Conservation (phyloP, 2,113 vertebrate genomes). For the Caracal caracal region DNA sequence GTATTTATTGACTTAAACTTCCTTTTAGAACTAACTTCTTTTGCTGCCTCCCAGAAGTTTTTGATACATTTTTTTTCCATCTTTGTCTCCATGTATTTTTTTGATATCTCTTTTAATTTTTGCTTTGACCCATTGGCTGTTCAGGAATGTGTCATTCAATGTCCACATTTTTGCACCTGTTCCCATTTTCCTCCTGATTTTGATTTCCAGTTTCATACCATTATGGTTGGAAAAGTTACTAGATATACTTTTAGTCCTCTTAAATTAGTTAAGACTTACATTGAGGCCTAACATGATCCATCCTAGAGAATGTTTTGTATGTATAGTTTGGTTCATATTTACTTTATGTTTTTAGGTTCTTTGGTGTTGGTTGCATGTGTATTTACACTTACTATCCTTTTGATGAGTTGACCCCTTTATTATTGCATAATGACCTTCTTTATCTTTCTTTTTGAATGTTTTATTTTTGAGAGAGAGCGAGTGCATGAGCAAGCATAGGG, state of each 20-base stretch:
- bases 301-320: neutral
- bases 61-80: neutral
- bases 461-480: too few relatives aligned
- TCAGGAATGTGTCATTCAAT: neutral
- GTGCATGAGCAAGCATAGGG: too few relatives aligned
- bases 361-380: neutral
- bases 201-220: neutral
- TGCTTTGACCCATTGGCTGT: neutral
- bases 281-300: neutral
- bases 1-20: neutral
- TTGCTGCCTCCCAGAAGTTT: neutral
- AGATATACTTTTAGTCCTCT: neutral
- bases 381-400: neutral
- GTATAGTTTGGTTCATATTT: neutral
- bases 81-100: neutral
- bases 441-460: too few relatives aligned
- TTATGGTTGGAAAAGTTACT: neutral
- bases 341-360: neutral
- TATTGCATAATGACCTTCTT: neutral
- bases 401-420: neutral
- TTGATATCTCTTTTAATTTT: neutral
- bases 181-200: neutral
- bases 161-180: neutral
- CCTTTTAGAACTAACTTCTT: neutral
- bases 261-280: neutral